These are phyloP conservation scores for Drosophila atripex DNA, from an alignment of 2,888 invertebrate species.

Conservation along the genomic window DNA sequence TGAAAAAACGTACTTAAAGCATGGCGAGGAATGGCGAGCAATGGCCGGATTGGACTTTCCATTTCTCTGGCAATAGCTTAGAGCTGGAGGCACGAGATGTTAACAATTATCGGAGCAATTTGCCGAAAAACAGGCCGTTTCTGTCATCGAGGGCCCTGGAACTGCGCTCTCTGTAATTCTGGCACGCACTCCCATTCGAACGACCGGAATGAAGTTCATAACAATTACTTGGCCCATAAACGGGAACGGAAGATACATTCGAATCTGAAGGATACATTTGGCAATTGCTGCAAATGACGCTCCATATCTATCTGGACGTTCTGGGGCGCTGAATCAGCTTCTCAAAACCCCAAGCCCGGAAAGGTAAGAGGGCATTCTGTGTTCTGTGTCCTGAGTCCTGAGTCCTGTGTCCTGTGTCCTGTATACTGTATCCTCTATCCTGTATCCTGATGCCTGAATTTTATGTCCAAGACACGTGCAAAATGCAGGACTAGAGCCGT, in stretches of 20 bases:
- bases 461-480: constrained; percentile 68
- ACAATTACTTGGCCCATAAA: constrained; percentile 64
- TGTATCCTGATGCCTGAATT: constrained; percentile 31
- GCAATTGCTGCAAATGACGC: constrained; percentile 58
- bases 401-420: neutral
- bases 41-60: neutral
- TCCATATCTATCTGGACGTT: constrained; percentile 43
- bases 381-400: neutral
- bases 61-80: neutral
- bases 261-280: constrained; percentile 40
- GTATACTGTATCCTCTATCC: neutral
- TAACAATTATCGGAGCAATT: constrained; percentile 66
- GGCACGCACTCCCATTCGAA: constrained; percentile 56
- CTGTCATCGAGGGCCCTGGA: neutral
- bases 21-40: too few relatives aligned
- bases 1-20: too few relatives aligned
- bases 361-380: constrained; percentile 20
- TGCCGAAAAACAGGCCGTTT: constrained; percentile 29
- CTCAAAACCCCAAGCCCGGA: constrained; percentile 9
- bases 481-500: constrained; percentile 38
- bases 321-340: constrained; percentile 48
- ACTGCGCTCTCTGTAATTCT: constrained; percentile 39
- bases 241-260: constrained; percentile 52
- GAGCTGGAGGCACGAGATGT: constrained; percentile 33
- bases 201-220: constrained; percentile 67